Evolutionary conservation across 2,797 vertebrate species (phyloP).

Genomic region (Spheniscus humboldti): DNA sequence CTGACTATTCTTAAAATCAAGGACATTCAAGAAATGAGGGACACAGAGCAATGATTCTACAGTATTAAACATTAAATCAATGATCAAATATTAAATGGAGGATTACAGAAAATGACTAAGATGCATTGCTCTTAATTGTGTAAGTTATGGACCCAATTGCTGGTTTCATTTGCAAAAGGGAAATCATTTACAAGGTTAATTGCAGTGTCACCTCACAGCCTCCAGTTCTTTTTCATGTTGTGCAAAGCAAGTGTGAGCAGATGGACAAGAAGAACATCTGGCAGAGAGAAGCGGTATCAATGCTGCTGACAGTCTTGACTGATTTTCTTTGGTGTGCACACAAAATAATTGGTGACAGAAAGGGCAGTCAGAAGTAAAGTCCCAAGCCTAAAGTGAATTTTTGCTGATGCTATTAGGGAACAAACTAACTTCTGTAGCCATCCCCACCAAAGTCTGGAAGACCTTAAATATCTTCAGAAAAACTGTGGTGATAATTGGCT

Average conservation of each 20-base stretch:
- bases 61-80: constrained; percentile 55
- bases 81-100: constrained; percentile 63
- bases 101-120: constrained; percentile 55
- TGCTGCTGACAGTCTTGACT: constrained; percentile 54
- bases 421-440: background rate
- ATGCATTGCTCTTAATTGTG: constrained; percentile 63
- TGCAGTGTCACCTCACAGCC: constrained; percentile 44
- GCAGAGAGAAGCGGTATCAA: constrained; percentile 35
- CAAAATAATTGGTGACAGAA: constrained; percentile 42
- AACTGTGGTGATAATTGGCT: background rate
- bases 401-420: background rate
- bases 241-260: constrained; percentile 59
- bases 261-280: constrained; percentile 72
- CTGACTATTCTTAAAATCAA: constrained; percentile 16
- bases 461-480: background rate
- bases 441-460: background rate
- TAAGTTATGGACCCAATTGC: constrained; percentile 34
- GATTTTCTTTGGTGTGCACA: constrained; percentile 56
- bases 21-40: background rate
- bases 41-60: background rate
- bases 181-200: constrained; percentile 74
- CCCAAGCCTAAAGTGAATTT: constrained; percentile 21
- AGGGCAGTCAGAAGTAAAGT: background rate
- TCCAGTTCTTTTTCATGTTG: constrained; percentile 59
- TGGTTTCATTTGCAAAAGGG: constrained; percentile 45